Evolutionary conservation across 35 echinoderm and acorn worm species (phyloP).

Genomic region (Ptychodera flava): DNA sequence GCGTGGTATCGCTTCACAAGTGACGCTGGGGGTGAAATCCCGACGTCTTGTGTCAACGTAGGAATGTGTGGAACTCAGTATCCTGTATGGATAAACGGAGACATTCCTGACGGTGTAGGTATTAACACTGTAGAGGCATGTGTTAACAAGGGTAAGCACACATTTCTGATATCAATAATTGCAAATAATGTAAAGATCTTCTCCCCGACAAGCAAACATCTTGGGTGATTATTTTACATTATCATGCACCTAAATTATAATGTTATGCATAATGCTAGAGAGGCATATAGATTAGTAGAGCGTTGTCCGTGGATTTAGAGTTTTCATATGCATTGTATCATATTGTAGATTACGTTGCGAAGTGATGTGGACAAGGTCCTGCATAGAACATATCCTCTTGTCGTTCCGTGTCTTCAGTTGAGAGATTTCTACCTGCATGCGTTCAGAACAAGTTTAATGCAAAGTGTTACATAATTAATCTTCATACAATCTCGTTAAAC

Average conservation of each 20-base stretch:
- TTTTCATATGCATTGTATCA: background rate
- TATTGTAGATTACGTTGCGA: too few species aligned
- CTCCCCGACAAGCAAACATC: too few species aligned
- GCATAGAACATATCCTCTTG: too few species aligned
- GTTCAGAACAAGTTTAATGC: background rate
- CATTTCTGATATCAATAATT: background rate
- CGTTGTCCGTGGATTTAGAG: background rate
- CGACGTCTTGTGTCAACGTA: background rate
- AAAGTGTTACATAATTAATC: background rate
- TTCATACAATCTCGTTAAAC: background rate
- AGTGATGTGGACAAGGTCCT: too few species aligned
- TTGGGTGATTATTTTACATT: too few species aligned
- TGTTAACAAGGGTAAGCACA: background rate
- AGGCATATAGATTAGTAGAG: too few species aligned
- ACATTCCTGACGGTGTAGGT: background rate
- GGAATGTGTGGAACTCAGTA: background rate
- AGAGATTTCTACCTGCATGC: background rate
- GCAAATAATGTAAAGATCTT: background rate
- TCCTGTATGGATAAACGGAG: background rate
- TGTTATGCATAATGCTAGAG: too few species aligned
- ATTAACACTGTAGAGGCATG: background rate
- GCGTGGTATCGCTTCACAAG: background rate
- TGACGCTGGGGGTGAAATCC: background rate
- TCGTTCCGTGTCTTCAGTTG: too few species aligned
- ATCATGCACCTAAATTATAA: too few species aligned